Conservation (phyloP, 1,140 invertebrate genomes). For the Phthorimaea operculella region DNA sequence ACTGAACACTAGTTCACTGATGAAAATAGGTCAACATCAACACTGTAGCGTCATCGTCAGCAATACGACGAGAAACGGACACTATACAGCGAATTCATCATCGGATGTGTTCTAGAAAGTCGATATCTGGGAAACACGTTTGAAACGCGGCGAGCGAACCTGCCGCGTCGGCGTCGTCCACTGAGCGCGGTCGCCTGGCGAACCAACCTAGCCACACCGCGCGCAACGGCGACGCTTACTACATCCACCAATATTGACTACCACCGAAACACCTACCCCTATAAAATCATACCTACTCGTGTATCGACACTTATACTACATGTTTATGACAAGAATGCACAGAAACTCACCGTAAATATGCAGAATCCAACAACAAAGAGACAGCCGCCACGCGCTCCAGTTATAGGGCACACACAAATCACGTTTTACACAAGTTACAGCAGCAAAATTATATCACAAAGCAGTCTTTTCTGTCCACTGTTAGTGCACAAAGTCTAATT, state of each 20-base stretch:
- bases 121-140: conserved; percentile 28
- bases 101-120: conserved; percentile 38
- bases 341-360: conserved; percentile 60
- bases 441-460: conserved; percentile 45
- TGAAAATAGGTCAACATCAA: conserved; percentile 15
- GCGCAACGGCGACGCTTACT: conserved; percentile 47
- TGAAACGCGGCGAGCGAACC: conserved; percentile 18
- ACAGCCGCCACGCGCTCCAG: conserved; percentile 65
- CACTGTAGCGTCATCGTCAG: background rate
- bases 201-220: conserved; percentile 28
- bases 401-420: conserved; percentile 63
- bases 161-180: conserved; percentile 47
- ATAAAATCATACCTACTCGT: conserved; percentile 14
- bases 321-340: conserved; percentile 14
- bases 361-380: conserved; percentile 65
- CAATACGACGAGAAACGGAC: background rate
- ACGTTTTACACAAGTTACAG: conserved; percentile 56
- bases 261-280: conserved; percentile 7
- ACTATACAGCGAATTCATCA: background rate
- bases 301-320: background rate
- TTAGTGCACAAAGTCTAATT: conserved; percentile 37
- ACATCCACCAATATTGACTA: conserved; percentile 23
- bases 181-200: conserved; percentile 33
- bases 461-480: conserved; percentile 40
- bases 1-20: no score